Percentiles rank a stretch among this genome's conserved stretches.
Evolutionary conservation across 2,797 vertebrate genomes (phyloP).

Genomic region (Cyprinodon diabolis): DNA sequence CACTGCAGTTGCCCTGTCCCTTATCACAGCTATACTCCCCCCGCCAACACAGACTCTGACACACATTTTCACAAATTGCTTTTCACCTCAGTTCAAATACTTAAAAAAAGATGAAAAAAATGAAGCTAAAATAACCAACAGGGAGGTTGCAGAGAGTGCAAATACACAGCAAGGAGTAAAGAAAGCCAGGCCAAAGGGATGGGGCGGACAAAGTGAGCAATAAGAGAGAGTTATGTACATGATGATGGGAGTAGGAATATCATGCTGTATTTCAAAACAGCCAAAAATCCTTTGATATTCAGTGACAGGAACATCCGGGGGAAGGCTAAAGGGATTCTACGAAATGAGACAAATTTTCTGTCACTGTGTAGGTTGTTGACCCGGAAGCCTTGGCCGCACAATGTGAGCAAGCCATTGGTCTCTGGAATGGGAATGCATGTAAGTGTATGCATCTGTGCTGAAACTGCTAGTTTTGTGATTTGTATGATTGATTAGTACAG

Average conservation of each 20-base stretch:
- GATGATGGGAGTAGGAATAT: slow-evolving; percentile 68
- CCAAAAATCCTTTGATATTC: slow-evolving; percentile 67
- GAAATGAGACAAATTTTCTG: slow-evolving; percentile 64
- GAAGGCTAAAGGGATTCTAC: slow-evolving; percentile 46
- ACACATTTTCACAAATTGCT: slow-evolving; percentile 31
- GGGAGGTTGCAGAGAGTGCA: slow-evolving; percentile 69
- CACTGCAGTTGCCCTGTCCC: slow-evolving; percentile 69
- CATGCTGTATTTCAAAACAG: slow-evolving; percentile 67
- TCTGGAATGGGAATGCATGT: slow-evolving; percentile 43
- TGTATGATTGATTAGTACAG: slow-evolving; percentile 7
- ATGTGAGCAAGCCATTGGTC: slow-evolving; percentile 50
- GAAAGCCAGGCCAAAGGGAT: slow-evolving; percentile 48
- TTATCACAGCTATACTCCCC: slow-evolving; percentile 73
- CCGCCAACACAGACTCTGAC: slow-evolving; percentile 44
- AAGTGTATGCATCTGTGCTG: slow-evolving; percentile 33
- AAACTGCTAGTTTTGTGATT: slow-evolving; percentile 32
- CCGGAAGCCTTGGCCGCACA: slow-evolving; percentile 68
- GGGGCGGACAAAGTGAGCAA: slow-evolving; percentile 54
- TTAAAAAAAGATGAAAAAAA: slow-evolving; percentile 50
- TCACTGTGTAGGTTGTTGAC: slow-evolving; percentile 65
- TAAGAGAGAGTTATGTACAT: slow-evolving; percentile 76
- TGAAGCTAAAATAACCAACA: slow-evolving; percentile 55
- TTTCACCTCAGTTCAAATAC: slow-evolving; percentile 59
- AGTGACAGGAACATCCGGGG: slow-evolving; percentile 73
- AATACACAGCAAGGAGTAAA: slow-evolving; percentile 54